A percentile compares a stretch with the other conserved stretches of the same genome.
phyloP scores from a whole-genome alignment of 2,797 vertebrate genomes.

The Otolemur crassicaudatus region DNA sequence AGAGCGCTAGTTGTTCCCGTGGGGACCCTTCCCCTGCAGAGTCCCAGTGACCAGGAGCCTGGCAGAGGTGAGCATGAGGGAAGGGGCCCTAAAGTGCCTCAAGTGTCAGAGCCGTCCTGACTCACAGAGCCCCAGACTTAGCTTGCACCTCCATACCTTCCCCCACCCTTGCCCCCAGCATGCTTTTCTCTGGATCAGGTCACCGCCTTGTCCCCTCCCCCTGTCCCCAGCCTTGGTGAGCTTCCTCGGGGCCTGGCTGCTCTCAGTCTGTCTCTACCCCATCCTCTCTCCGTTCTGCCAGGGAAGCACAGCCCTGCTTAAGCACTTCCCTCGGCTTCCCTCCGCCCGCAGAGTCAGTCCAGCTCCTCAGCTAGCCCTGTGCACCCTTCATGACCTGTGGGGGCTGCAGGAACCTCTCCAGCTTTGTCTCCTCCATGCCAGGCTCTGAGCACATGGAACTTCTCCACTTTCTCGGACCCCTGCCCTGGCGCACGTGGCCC shows the following conservation, averaged over 20 bases:
- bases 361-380: background rate
- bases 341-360: background rate
- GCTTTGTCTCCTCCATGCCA: background rate
- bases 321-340: background rate
- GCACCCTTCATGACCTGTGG: background rate
- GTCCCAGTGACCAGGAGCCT: background rate
- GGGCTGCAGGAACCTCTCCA: background rate
- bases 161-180: background rate
- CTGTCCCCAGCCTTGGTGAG: background rate
- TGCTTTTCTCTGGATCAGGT: background rate
- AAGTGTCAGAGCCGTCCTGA: background rate
- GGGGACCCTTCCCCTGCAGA: background rate
- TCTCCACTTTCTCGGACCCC: background rate
- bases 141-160: accelerated
- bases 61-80: background rate
- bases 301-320: background rate
- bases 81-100: background rate
- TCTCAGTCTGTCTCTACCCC: background rate
- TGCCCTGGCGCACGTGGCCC: background rate
- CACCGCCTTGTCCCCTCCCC: too few species aligned
- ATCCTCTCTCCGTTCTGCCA: background rate
- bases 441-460: background rate
- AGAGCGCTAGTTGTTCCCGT: background rate
- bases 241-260: background rate
- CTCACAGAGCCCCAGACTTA: accelerated